These are phyloP conservation scores for Pandemis cinnamomeana DNA, from an alignment of 2,888 invertebrate species.

Conservation along the genomic window DNA sequence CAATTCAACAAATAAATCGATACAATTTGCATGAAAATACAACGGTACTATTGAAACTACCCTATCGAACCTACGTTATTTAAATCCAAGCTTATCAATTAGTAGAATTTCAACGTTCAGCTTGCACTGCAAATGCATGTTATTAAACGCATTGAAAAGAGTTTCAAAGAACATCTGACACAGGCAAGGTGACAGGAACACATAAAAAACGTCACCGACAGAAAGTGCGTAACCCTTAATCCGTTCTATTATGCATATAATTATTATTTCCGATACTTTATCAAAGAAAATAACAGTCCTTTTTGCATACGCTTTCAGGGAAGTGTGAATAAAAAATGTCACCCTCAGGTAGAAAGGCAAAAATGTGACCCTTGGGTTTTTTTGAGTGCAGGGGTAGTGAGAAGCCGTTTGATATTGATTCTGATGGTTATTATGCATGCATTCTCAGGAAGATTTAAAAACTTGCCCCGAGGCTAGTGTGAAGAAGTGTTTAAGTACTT, in stretches of 20 bases:
- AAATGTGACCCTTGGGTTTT: constrained; percentile 69
- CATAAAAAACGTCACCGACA: constrained; percentile 72
- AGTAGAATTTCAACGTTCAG: constrained; percentile 64
- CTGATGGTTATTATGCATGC: constrained; percentile 80
- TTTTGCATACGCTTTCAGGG: constrained; percentile 83
- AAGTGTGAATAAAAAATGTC: constrained; percentile 83
- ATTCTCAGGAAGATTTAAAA: constrained; percentile 81
- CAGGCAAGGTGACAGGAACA: constrained; percentile 78
- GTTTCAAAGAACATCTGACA: constrained; percentile 72
- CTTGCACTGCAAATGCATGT: constrained; percentile 73
- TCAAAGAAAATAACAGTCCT: constrained; percentile 82
- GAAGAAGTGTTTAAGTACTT: constrained; percentile 61
- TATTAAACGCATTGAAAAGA: constrained; percentile 71
- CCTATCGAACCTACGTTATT: constrained; percentile 48
- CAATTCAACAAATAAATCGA: constrained; percentile 41
- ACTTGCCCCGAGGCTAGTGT: constrained; percentile 70
- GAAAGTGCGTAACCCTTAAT: constrained; percentile 75
- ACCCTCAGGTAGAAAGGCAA: constrained; percentile 79
- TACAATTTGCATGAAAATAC: constrained; percentile 49
- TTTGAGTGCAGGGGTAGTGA: constrained; percentile 72
- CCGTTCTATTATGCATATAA: constrained; percentile 84
- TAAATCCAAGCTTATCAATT: constrained; percentile 65
- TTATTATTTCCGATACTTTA: constrained; percentile 82
- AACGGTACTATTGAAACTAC: constrained; percentile 52
- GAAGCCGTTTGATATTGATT: constrained; percentile 70